Conservation (phyloP, 2,113 vertebrate species). For the Caranx ignobilis region DNA sequence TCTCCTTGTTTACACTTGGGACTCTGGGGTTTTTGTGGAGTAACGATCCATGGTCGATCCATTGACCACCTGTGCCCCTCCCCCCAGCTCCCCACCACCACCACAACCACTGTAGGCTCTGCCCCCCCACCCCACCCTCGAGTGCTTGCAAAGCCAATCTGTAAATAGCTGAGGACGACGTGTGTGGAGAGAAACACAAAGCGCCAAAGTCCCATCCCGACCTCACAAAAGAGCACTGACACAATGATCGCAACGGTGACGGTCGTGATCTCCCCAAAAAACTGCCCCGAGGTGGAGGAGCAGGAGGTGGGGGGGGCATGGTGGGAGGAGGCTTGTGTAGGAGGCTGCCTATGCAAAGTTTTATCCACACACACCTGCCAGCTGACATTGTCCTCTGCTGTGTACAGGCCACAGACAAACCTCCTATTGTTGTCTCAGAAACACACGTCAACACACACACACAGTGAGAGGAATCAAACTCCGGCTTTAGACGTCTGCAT, state of each 20-base stretch:
- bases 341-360: slow-evolving; percentile 85
- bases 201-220: slow-evolving; percentile 39
- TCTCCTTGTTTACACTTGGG: slow-evolving; percentile 77
- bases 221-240: slow-evolving; percentile 74
- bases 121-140: slow-evolving; percentile 24
- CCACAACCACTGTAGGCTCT: too few species aligned
- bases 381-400: slow-evolving; percentile 70
- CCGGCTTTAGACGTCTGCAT: slow-evolving; percentile 64
- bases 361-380: slow-evolving; percentile 82
- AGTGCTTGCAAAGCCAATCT: slow-evolving; percentile 72
- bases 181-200: slow-evolving; percentile 65
- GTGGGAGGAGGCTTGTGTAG: slow-evolving; percentile 40
- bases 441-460: slow-evolving; percentile 35
- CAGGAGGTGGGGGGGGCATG: slow-evolving; percentile 22
- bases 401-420: slow-evolving; percentile 77
- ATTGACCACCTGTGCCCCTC: slow-evolving; percentile 62
- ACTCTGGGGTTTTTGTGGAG: slow-evolving; percentile 65
- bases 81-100: not conserved
- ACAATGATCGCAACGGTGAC: slow-evolving; percentile 71
- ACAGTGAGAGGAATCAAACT: slow-evolving; percentile 31
- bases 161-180: slow-evolving; percentile 77
- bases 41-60: slow-evolving; percentile 62
- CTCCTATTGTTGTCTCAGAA: slow-evolving; percentile 78
- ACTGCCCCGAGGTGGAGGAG: slow-evolving; percentile 35
- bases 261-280: slow-evolving; percentile 61